These are phyloP conservation scores for Trichogramma dendrolimi DNA, from an alignment of 2,888 invertebrate genomes.

Conservation along the genomic window DNA sequence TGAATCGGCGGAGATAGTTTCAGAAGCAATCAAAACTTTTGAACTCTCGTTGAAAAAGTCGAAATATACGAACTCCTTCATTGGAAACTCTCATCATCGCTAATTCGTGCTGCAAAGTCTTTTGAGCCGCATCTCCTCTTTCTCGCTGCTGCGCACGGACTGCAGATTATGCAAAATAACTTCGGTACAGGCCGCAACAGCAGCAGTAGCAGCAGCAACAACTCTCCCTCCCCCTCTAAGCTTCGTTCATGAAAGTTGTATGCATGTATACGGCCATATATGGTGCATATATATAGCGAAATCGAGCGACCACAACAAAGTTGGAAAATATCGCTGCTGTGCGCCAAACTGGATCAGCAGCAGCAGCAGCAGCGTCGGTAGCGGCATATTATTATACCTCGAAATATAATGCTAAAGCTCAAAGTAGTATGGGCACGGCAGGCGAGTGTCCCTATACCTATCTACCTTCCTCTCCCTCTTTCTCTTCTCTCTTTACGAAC, in stretches of 20 bases:
- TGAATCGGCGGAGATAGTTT: too few species aligned
- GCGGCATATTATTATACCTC: slow-evolving; percentile 18
- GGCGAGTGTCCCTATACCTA: slow-evolving; percentile 1
- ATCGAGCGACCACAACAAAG: slow-evolving; percentile 13
- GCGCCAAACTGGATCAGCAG: not conserved
- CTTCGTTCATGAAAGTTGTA: too few species aligned
- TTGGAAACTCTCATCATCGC: too few species aligned
- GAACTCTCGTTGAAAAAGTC: too few species aligned
- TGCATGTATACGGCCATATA: too few species aligned
- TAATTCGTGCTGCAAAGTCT: too few species aligned
- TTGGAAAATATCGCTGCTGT: slow-evolving; percentile 23
- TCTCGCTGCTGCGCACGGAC: slow-evolving; percentile 5
- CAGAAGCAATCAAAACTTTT: too few species aligned
- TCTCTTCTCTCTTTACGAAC: slow-evolving; percentile 1
- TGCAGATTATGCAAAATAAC: slow-evolving; percentile 28
- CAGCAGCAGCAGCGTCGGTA: not conserved
- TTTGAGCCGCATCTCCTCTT: not conserved
- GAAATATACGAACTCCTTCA: too few species aligned
- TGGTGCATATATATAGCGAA: too few species aligned
- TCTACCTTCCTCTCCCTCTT: not conserved
- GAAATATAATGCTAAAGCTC: slow-evolving; percentile 17
- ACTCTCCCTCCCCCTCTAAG: too few species aligned
- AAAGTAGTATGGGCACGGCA: too few species aligned
- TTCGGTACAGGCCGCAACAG: not conserved
- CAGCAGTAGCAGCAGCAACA: too few species aligned